Evolutionary conservation across 37 sponge, comb jelly and placozoan genomes (phyloP).

Genomic region (Cliona cf. orientalis): DNA sequence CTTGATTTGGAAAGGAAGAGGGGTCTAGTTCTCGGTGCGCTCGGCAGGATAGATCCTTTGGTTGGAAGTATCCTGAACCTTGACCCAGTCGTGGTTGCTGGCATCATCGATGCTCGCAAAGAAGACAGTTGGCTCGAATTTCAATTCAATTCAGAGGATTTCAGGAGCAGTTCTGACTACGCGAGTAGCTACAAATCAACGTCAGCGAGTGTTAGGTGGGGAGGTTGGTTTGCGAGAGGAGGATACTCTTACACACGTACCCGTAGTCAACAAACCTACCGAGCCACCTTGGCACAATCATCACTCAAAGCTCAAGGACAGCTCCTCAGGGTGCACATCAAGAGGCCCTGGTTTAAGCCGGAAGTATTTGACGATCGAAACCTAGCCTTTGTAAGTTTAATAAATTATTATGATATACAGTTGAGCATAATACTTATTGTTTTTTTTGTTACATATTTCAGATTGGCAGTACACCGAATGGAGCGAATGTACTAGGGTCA

Average conservation of each 20-base stretch:
- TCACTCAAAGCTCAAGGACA: constrained; percentile 23
- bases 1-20: too few species aligned
- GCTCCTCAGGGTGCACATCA: constrained; percentile 53
- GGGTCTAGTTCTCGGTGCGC: too few species aligned
- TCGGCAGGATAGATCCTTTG: not conserved
- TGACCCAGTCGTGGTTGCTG: constrained; percentile 7
- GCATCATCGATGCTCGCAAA: not conserved
- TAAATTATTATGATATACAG: too few species aligned
- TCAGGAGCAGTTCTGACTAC: not conserved
- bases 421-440: too few species aligned
- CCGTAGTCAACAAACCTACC: not conserved
- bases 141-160: constrained; percentile 20
- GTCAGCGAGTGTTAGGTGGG: not conserved
- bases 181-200: not conserved
- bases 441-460: too few species aligned
- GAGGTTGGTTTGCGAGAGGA: not conserved
- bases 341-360: constrained; percentile 70
- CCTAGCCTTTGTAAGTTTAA: constrained; percentile 36
- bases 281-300: not conserved
- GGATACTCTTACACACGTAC: not conserved
- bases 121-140: constrained; percentile 57
- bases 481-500: not conserved
- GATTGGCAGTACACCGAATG: too few species aligned
- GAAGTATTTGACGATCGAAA: constrained; percentile 26
- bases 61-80: constrained; percentile 17